Base-by-base conservation (phyloP, 2,113 vertebrate genomes). In the Apus apus region DNA sequence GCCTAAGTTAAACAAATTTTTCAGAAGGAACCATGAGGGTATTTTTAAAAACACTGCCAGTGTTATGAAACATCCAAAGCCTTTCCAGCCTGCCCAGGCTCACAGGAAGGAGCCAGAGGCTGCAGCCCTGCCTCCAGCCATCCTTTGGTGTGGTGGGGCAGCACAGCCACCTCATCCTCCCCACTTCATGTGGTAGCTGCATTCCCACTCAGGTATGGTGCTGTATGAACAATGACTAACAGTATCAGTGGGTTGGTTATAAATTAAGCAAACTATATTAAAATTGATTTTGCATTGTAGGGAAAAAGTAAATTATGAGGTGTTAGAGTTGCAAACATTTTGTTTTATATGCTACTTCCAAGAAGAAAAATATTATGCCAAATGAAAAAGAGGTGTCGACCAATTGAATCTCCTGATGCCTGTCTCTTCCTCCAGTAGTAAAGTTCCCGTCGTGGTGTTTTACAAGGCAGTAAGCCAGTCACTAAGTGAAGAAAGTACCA, bases 341-440 rank as follows among this genome's bases (percentile, higher is more conserved):
- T 97, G 81, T 67, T 98, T 97, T 97, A 97, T 93, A 92, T 5
- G 29, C 38, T 96, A 40, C 50, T 94, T 97, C 74, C 82, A 96
- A 97, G 95, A 98, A 97, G 91, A 93, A 96, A 97, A 97, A 96
- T 94, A 94, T 91, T 95, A 95, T 87, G 85, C 68, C 90, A 95
- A 89, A 93, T 87, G 82, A 23, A 74, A 78, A 72, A 94, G 94
- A 94, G 77, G 85, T 81, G 76, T 90, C 11, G 15, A 80, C 88
- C 94, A 95, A 92, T 78, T 4, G 0, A 67, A 53, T 77, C 46
- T 92, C 62, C 65, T 43, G 45, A 68, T 96, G 91, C 40, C 51
- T 76, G 54, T 91, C 90, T 73, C 68, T 92, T 96, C 85, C 81
- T 92, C 80, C 62, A 77, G 58, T 30, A 72, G 62, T 93, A 96